phyloP scores from a whole-genome alignment of 1,140 invertebrate species.

The Spodoptera litura region DNA sequence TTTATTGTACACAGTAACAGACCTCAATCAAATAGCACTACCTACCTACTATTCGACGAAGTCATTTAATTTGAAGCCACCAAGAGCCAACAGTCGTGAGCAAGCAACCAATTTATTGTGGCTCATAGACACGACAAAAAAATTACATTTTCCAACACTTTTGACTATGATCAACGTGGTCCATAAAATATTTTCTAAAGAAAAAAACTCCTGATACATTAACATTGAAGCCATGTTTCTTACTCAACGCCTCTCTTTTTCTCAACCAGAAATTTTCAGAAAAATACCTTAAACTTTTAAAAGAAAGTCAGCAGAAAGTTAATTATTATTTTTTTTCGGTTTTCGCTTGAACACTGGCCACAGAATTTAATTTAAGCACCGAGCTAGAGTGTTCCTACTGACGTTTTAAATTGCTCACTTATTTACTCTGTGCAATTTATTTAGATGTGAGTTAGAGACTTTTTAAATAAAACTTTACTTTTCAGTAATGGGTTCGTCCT shows the following conservation, averaged over 20 bases:
- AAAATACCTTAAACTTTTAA: not conserved
- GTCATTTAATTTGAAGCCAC: no score
- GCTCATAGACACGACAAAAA: no score
- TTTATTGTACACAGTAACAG: no score
- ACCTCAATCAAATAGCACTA: no score
- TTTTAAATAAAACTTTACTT: slow-evolving; percentile 7
- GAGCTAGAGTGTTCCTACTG: slow-evolving; percentile 22
- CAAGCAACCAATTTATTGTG: no score
- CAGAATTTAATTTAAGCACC: slow-evolving; percentile 28
- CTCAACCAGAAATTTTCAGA: not conserved
- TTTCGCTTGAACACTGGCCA: not conserved
- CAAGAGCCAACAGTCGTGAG: no score
- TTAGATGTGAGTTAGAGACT: not conserved
- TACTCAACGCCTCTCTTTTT: not conserved
- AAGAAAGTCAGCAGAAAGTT: slow-evolving; percentile 25
- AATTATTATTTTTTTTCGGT: slow-evolving; percentile 21
- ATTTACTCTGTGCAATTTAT: slow-evolving; percentile 4
- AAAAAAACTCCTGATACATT: not conserved
- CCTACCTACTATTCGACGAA: no score
- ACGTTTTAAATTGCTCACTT: slow-evolving; percentile 35
- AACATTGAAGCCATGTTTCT: not conserved
- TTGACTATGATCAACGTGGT: no score
- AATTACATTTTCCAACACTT: no score
- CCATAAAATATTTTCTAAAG: no score
- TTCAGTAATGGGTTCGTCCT: not conserved